Base-by-base conservation (phyloP, 2,797 vertebrate species). In the Hylomyscus alleni region DNA sequence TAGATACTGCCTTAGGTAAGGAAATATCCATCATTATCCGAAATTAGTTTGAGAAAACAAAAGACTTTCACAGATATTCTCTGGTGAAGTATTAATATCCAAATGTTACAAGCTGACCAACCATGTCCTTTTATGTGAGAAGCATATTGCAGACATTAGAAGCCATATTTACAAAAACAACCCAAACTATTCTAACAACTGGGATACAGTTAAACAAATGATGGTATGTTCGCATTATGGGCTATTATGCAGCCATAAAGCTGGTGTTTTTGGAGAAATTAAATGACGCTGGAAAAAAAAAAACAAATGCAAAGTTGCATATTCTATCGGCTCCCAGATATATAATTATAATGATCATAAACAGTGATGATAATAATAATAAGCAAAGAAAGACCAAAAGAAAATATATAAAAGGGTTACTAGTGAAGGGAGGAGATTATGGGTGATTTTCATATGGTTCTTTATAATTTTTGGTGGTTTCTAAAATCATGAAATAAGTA, bases 211-310 rank as follows among this genome's bases (percentile, higher is more conserved):
- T 96, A 93, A 96, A 95, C 93, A 95, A 96, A 96, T 95, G 82
- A 91, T 26, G 22, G 44, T 56, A 62, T 47, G 62, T 37, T 91
- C 78, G 60, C 73, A 95, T 95, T 92, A 96, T 44, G 62, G 83
- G 89, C 92, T 89, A 95, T 95, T 91, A 95, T 56, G 69, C 22
- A 75, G 72, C 12, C 92, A 94, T 94, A 97, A 96, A 97, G 85
- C 96, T 95, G 62, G 93, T 94, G 93, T 58, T 95, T 96, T 95
- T 93, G 37, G 78, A 93, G 60, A 94, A 90, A 96, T 95, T 97
- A 96, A 96, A 94, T 92, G 90, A 95, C 47, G 26, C 47, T 95
- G 75, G 50, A 60, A 90, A 96, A 96, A 90, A 96, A 96, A 76
- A 62, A 91, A 76, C n/a, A 94, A 85, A 92, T 89, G 88, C 40